Conservation (phyloP, 2,888 invertebrate species). For the Zootermopsis nevadensis region DNA sequence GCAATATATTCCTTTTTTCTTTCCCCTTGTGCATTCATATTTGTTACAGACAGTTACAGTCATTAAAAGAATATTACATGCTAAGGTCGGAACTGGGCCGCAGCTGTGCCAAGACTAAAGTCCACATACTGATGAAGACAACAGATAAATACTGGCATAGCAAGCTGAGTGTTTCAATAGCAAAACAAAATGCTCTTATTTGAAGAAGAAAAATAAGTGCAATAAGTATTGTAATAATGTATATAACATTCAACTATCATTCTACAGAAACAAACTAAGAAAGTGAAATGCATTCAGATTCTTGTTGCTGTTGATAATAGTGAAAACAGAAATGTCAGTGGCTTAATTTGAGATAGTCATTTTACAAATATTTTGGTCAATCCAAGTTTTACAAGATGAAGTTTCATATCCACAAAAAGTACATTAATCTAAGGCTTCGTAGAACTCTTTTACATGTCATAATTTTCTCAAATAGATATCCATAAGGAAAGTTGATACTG, state of each 20-base stretch:
- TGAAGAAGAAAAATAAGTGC: not conserved
- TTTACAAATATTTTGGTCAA: too few relatives aligned
- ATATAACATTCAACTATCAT: not conserved
- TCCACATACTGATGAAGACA: slow-evolving; percentile 20
- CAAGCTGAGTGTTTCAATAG: not conserved
- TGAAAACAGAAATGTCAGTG: too few relatives aligned
- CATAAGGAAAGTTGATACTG: too few relatives aligned
- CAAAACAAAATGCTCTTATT: not conserved
- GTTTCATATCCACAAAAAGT: too few relatives aligned
- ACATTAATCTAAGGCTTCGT: too few relatives aligned
- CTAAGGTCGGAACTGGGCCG: slow-evolving; percentile 4
- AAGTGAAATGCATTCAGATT: too few relatives aligned
- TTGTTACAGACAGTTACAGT: not conserved
- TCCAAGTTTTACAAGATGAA: too few relatives aligned
- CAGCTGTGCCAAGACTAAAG: slow-evolving; percentile 9
- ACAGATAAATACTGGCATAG: not conserved
- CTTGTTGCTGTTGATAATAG: too few relatives aligned
- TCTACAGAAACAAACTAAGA: not conserved
- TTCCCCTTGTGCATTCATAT: slow-evolving; percentile 22
- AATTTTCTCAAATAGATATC: too few relatives aligned
- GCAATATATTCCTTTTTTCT: slow-evolving; percentile 39
- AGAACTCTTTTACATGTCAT: too few relatives aligned
- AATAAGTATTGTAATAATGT: not conserved
- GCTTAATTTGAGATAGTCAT: too few relatives aligned
- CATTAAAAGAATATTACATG: not conserved